Evolutionary conservation across 2,888 invertebrate genomes (phyloP), one percentile per base, ranked within the genome.

Genomic region (Leptogaster cylindrica): DNA sequence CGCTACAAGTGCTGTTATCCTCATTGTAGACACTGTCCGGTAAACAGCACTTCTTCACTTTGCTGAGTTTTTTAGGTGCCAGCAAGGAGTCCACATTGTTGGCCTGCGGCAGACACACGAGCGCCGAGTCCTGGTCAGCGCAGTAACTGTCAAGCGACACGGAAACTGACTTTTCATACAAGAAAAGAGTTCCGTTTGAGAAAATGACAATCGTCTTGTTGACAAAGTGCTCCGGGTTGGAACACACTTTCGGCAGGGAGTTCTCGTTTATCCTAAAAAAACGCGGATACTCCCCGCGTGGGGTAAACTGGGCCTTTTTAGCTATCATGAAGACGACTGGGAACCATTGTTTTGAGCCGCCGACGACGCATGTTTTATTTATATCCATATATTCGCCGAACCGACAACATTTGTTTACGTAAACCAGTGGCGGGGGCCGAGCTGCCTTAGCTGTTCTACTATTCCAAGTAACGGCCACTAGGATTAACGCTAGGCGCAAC

Each of bases 1-100:
- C n/a, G n/a, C n/a, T n/a, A 77, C 83, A 87, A 71, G 82, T 84
- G 77, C 76, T 82, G 75, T 79, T 83, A 67, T 74, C 81, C 76
- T 84, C 86, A 77, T 84, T 86, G 74, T 86, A 91, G 58, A 84
- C 84, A 6, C 85, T 86, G 52, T 84, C 83, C 58, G 83, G 82
- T 2, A 88, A 88, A 77, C 93, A 93, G 76, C 93, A 93, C 79
- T 91, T 90, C 75, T 84, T 82, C 36, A 85, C 76, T 71, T 75
- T 75, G 27, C 78, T 77, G 71, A 76, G 70, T 63, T 73, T 70
- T 70, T 69, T 66, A n/a, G 77, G 74, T 27, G 75, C 74, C 16
- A 72, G 71, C 12, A 74, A 64, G 7, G 65, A 71, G 33, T 76
- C 75, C 5, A 74, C 72, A 2, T 74, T 74, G 51, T 78, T 76